Evolutionary conservation across 2,888 invertebrate genomes (phyloP).

Genomic region (Agonum fuliginosum): DNA sequence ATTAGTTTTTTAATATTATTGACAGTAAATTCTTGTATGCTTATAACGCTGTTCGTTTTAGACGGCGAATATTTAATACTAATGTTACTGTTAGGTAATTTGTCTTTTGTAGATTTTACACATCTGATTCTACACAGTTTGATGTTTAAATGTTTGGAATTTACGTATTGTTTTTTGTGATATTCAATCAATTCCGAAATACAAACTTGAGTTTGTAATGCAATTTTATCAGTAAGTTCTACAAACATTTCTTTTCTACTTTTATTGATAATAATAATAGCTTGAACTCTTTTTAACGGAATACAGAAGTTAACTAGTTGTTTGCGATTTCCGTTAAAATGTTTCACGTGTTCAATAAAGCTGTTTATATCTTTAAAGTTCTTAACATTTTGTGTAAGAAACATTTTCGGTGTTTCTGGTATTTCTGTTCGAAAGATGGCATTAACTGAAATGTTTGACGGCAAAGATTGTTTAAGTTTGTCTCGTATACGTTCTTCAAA

Average conservation of each 20-base stretch:
- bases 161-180: neutral
- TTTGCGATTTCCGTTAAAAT: neutral
- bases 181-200: neutral
- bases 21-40: neutral
- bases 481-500: neutral
- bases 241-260: neutral
- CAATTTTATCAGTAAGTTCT: neutral
- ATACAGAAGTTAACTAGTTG: neutral
- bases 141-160: neutral
- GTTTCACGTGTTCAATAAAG: neutral
- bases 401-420: neutral
- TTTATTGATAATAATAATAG: constrained; percentile 4
- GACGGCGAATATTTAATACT: neutral
- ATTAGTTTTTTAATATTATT: neutral
- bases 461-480: neutral
- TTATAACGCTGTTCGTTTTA: neutral
- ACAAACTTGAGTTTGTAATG: neutral
- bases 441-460: neutral
- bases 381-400: constrained; percentile 6
- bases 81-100: neutral
- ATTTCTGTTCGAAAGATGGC: neutral
- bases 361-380: neutral
- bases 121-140: neutral
- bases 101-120: neutral
- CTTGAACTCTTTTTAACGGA: neutral